phyloP scores from a whole-genome alignment of 2,797 vertebrate species.

The Esox lucius region DNA sequence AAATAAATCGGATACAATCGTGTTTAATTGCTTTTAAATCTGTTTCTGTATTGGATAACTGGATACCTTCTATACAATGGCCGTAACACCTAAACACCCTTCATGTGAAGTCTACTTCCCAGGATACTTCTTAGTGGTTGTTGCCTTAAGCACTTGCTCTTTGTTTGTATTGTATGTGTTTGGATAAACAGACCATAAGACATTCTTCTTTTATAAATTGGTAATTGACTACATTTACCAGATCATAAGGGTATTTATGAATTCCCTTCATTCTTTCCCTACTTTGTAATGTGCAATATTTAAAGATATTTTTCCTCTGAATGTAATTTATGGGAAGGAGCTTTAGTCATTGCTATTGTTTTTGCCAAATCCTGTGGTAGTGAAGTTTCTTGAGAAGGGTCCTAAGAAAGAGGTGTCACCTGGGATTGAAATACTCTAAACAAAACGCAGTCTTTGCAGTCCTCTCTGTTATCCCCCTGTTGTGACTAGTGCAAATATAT shows the following conservation, averaged over 20 bases:
- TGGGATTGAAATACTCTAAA: constrained; percentile 19
- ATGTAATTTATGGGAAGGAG: constrained; percentile 46
- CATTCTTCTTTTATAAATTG: constrained; percentile 25
- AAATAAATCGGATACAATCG: constrained; percentile 33
- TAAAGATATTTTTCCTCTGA: constrained; percentile 37
- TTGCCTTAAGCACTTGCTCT: background rate
- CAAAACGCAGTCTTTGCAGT: constrained; percentile 19
- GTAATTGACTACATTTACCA: constrained; percentile 24
- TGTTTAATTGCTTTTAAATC: constrained; percentile 24
- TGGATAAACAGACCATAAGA: constrained; percentile 7
- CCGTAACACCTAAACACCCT: constrained; percentile 28
- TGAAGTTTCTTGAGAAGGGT: constrained; percentile 27
- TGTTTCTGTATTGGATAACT: constrained; percentile 7
- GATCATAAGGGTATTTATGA: constrained; percentile 19
- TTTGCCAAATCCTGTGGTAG: constrained; percentile 31
- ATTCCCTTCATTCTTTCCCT: constrained; percentile 23
- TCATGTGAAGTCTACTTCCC: constrained; percentile 17
- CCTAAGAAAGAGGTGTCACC: constrained; percentile 13
- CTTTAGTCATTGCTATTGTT: constrained; percentile 43
- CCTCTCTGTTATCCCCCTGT: background rate
- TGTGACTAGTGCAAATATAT: background rate
- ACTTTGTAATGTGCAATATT: constrained; percentile 40
- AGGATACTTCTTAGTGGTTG: background rate
- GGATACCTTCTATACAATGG: constrained; percentile 30
- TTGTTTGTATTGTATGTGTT: background rate